These are phyloP conservation scores for Lophochroa leadbeateri DNA, from an alignment of 2,113 vertebrate species.

Conservation along the genomic window DNA sequence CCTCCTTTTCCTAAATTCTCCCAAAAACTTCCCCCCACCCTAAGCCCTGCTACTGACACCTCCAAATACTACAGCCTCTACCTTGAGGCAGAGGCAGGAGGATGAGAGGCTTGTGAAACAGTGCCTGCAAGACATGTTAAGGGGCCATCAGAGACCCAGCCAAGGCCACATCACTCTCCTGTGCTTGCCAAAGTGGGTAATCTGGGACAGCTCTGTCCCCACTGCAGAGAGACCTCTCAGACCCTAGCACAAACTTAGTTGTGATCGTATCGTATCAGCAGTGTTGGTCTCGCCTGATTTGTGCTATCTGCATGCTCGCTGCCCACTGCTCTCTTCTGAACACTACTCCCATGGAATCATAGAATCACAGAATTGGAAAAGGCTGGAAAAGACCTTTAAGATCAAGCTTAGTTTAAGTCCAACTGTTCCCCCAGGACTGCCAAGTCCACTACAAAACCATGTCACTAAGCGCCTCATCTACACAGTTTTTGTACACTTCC, in stretches of 20 bases:
- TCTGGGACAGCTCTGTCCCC: background rate
- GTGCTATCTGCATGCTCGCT: background rate
- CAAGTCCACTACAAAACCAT: background rate
- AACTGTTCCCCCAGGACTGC: background rate
- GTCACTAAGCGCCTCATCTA: background rate
- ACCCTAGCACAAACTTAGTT: background rate
- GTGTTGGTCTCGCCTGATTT: background rate
- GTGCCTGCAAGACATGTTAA: background rate
- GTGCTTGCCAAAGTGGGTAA: background rate
- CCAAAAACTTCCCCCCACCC: background rate
- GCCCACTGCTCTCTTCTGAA: background rate
- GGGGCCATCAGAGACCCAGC: background rate
- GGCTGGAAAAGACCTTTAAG: background rate
- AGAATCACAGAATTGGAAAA: background rate
- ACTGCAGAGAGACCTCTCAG: background rate
- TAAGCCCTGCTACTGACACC: background rate
- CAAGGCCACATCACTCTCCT: background rate
- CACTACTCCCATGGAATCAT: background rate
- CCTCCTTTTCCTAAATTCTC: background rate
- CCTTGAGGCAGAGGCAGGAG: background rate
- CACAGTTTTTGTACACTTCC: background rate
- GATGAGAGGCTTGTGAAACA: background rate
- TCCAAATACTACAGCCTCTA: background rate
- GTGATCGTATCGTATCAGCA: fast-evolving
- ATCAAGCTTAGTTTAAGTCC: background rate